Evolutionary conservation across 2,113 vertebrate genomes (phyloP).

Genomic region (Melanerpes formicivorus): DNA sequence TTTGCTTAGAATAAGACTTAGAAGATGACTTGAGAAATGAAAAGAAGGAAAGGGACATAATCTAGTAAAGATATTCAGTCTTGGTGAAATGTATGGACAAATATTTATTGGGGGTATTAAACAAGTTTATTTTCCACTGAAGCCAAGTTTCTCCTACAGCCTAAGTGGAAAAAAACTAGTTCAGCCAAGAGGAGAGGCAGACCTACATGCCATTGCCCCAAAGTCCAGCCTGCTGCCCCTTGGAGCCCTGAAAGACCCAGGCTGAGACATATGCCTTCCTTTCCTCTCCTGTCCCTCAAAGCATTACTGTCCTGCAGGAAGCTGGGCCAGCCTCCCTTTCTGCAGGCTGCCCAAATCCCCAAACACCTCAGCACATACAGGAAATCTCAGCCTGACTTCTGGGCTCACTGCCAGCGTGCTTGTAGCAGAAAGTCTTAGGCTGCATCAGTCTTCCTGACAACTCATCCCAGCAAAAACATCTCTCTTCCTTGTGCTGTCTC

Average conservation of each 20-base stretch:
- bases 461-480: background rate
- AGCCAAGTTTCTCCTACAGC: background rate
- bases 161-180: background rate
- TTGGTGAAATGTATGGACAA: background rate
- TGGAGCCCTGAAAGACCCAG: background rate
- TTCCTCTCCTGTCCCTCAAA: background rate
- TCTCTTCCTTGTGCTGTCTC: background rate
- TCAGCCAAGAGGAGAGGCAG: background rate
- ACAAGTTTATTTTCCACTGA: background rate
- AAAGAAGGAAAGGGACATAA: background rate
- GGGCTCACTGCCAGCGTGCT: background rate
- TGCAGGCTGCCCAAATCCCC: background rate
- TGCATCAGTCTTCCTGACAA: background rate
- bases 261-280: background rate
- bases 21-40: background rate
- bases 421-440: background rate
- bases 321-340: background rate
- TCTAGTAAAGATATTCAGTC: background rate
- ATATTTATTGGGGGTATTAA: background rate
- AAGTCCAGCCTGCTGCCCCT: background rate
- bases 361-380: background rate
- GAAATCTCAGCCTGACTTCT: background rate
- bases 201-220: background rate
- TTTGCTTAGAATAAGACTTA: background rate
- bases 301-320: background rate